Evolutionary conservation across 2,888 invertebrate species (phyloP).

Genomic region (Gandaritis pyraliata): DNA sequence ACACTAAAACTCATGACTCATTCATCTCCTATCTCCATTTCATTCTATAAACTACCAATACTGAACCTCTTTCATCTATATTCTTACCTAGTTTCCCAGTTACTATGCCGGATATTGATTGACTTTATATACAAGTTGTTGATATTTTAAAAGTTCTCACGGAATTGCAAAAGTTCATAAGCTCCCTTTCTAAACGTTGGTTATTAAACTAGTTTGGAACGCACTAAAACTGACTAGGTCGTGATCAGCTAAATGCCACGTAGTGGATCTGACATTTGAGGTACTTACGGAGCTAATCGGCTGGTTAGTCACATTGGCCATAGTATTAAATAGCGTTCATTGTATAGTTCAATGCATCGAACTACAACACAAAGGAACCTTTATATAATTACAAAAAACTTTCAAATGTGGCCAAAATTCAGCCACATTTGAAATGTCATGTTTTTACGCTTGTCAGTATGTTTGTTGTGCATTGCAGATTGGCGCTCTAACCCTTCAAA

Average conservation of each 20-base stretch:
- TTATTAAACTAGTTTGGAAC: slow-evolving; percentile 43
- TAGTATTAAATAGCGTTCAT: background rate
- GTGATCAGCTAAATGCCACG: slow-evolving; percentile 68
- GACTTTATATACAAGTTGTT: background rate
- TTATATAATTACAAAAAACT: too few relatives aligned
- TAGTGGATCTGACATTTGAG: slow-evolving; percentile 65
- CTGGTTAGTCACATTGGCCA: background rate
- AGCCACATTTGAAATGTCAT: too few relatives aligned
- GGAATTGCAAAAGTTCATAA: slow-evolving; percentile 38
- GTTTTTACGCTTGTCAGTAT: too few relatives aligned
- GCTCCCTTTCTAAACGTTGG: slow-evolving; percentile 33
- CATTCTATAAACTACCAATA: too few relatives aligned
- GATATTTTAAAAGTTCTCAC: slow-evolving; percentile 18
- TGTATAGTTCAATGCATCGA: too few relatives aligned
- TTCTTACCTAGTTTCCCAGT: background rate
- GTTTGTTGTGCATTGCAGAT: too few relatives aligned
- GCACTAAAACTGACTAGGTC: slow-evolving; percentile 47
- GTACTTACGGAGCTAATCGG: slow-evolving; percentile 19
- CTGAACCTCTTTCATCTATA: background rate
- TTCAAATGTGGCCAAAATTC: too few relatives aligned
- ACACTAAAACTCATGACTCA: too few relatives aligned
- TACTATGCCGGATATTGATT: background rate
- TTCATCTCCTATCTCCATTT: too few relatives aligned
- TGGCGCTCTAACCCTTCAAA: too few relatives aligned
- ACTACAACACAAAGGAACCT: too few relatives aligned